phyloP scores from a whole-genome alignment of 2,113 vertebrate species.

The Cavia aperea region DNA sequence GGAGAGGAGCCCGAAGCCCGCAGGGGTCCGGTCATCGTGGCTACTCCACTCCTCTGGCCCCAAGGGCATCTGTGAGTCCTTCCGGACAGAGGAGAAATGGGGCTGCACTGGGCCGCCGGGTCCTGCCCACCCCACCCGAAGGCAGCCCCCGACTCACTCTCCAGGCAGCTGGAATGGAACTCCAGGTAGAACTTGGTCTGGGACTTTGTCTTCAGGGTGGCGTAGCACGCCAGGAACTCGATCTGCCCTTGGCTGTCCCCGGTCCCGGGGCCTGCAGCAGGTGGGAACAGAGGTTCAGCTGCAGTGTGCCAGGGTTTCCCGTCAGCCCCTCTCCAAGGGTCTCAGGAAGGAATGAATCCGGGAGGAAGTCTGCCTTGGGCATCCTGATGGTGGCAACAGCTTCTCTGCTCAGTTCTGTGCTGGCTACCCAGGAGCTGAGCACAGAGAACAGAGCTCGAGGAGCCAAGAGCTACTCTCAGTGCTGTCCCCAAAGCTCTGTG shows the following conservation, averaged over 20 bases:
- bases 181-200: constrained; percentile 98
- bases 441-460: neutral
- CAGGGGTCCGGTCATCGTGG: neutral
- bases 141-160: constrained; percentile 78
- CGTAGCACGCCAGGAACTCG: constrained; percentile 88
- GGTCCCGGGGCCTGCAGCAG: constrained; percentile 81
- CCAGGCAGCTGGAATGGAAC: constrained; percentile 94
- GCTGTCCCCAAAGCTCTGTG: neutral
- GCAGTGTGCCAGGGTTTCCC: rapidly evolving
- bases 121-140: rapidly evolving
- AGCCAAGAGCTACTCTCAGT: neutral
- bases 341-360: neutral
- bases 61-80: rapidly evolving
- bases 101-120: neutral
- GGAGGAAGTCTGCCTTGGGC: neutral
- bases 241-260: constrained; percentile 86
- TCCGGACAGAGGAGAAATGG: neutral
- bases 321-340: neutral
- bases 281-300: neutral
- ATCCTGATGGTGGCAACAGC: rapidly evolving
- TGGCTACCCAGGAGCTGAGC: neutral
- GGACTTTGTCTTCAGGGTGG: constrained; percentile 91
- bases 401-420: neutral
- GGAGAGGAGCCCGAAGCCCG: neutral
- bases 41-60: neutral